Evolutionary conservation across 2,113 vertebrate genomes (phyloP).

Genomic region (Upupa epops): DNA sequence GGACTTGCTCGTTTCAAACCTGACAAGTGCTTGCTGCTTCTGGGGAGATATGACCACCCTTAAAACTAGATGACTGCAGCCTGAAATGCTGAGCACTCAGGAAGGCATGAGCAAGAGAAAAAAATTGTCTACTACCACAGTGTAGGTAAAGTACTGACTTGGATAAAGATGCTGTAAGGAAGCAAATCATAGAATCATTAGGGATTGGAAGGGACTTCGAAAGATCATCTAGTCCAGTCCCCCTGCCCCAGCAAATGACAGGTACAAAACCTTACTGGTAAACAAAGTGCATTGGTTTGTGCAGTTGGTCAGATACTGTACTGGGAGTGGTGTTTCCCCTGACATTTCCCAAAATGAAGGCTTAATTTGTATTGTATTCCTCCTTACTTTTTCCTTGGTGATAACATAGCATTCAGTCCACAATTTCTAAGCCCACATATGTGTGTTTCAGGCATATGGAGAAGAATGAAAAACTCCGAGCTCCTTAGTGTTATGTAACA

Average conservation of each 20-base stretch:
- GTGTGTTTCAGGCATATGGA: background rate
- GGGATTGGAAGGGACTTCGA: no score
- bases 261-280: background rate
- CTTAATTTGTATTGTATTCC: background rate
- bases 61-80: background rate
- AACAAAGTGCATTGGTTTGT: background rate
- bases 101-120: background rate
- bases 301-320: background rate
- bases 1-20: background rate
- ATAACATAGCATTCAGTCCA: background rate
- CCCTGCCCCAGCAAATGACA: background rate
- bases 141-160: background rate
- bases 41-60: background rate
- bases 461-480: conserved; percentile 5
- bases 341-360: background rate
- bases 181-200: no score
- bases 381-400: background rate
- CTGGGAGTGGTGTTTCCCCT: background rate
- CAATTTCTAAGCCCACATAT: background rate
- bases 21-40: background rate
- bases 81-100: background rate
- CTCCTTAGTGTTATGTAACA: conserved; percentile 18
- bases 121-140: background rate
- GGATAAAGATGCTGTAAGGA: background rate
- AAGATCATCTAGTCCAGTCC: no score